Conservation (phyloP, 2,113 vertebrate genomes). For the Oncorhynchus tshawytscha region DNA sequence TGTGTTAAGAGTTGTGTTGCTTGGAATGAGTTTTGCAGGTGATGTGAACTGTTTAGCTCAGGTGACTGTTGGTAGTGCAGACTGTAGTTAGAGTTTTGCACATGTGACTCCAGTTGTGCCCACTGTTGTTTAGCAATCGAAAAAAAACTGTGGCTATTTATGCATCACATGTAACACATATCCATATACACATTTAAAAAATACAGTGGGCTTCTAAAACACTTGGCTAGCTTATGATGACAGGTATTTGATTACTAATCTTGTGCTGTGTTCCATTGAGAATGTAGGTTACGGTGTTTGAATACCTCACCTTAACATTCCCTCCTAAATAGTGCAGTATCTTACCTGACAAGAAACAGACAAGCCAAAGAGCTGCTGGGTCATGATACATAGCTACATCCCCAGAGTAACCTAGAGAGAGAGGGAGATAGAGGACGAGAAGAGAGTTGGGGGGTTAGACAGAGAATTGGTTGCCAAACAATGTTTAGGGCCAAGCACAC, state of each 20-base stretch:
- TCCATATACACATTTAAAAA: too few species aligned
- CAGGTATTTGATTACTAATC: background rate
- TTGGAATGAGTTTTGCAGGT: too few species aligned
- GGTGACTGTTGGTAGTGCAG: too few species aligned
- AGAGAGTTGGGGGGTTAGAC: constrained; percentile 1
- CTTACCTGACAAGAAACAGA: background rate
- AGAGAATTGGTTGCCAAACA: constrained; percentile 23
- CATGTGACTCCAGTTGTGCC: too few species aligned
- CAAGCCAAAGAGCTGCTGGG: constrained; percentile 37
- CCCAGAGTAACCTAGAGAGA: constrained; percentile 45
- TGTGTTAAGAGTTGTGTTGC: too few species aligned
- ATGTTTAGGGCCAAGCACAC: constrained; percentile 5
- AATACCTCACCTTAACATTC: background rate
- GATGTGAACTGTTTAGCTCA: too few species aligned
- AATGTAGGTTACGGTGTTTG: too few species aligned
- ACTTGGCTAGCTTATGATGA: background rate
- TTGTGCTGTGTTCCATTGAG: background rate
- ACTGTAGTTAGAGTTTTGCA: too few species aligned
- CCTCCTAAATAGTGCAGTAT: background rate
- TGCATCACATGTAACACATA: too few species aligned
- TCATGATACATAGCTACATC: constrained; percentile 58
- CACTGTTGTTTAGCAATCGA: too few species aligned
- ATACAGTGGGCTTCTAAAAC: constrained; percentile 1
- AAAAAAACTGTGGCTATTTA: too few species aligned
- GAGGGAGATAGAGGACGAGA: constrained; percentile 5